Evolutionary conservation across 2,113 vertebrate genomes (phyloP), one percentile per base, ranked within the genome.

Genomic region (Dipodomys stephensi): DNA sequence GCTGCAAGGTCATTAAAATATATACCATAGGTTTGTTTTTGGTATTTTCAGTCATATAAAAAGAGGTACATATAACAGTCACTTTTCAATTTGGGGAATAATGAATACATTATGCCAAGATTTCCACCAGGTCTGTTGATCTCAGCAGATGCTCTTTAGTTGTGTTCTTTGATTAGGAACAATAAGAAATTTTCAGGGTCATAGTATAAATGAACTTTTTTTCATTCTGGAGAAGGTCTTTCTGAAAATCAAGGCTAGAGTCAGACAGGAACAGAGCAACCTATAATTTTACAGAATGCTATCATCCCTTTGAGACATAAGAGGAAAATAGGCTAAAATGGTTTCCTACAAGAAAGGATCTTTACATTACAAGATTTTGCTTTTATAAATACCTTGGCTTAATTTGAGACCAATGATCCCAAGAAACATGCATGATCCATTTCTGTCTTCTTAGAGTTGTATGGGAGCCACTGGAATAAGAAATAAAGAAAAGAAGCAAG

Each of bases 201-300:
- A 4, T 68, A 35, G 46, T 76, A 77, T 68, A 87, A 95, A 88
- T 27, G 32, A 79, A 32, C 44, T 64, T 44, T 22, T 90, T 96
- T 92, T 93, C 71, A 79, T 90, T 25, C n/a, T 92, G 4, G 32
- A 92, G 35, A 86, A 88, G 94, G 10, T 2, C 10, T 87, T 87
- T 94, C 64, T 92, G 78, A 91, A 85, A 90, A 89, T 88, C 67
- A 85, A 88, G 79, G 60, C 28, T 88, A 77, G 18, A 82, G 64
- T 84, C 92, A 84, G 57, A 35, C 32, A 90, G 32, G 57, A 83
- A 90, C 7, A 91, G 60, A 93, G 35, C n/a, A 94, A 82, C 83
- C 86, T 92, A 92, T 76, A 94, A 93, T 95, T 96, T 96, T 90
- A 89, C 20, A 94, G 73, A 92, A 94, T 97, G 92, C 92, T 94